Percentiles rank a stretch among this genome's conserved stretches.
Evolutionary conservation across 2,797 vertebrate species (phyloP).

Genomic region (Eleutherodactylus coqui): DNA sequence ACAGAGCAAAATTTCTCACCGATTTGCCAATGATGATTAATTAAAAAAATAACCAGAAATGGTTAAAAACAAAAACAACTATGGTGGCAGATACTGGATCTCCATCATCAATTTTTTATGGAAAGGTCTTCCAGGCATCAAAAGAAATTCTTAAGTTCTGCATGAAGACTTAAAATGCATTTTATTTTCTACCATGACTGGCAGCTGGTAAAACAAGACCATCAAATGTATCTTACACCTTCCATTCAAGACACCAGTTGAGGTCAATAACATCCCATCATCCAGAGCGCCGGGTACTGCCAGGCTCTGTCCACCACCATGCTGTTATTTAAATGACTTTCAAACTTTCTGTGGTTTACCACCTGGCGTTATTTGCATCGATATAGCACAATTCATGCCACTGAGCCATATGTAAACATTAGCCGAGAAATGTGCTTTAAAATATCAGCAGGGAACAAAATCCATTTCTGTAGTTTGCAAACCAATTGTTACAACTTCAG

Average conservation of each 20-base stretch:
- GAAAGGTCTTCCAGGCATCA: background rate
- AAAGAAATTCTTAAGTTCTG: background rate
- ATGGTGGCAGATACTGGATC: no score
- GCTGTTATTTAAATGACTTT: slow-evolving; percentile 73
- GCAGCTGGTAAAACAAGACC: background rate
- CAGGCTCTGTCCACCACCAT: slow-evolving; percentile 67
- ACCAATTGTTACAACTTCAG: slow-evolving; percentile 13
- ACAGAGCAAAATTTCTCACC: no score
- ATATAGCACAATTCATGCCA: slow-evolving; percentile 68
- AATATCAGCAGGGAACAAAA: slow-evolving; percentile 61
- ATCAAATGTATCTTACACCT: background rate
- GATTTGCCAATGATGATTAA: no score
- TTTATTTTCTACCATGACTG: background rate
- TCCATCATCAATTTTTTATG: background rate
- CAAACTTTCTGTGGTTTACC: slow-evolving; percentile 68
- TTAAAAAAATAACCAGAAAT: background rate
- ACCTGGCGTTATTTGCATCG: slow-evolving; percentile 67
- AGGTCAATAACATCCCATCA: slow-evolving; percentile 52
- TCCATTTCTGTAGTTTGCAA: slow-evolving; percentile 54
- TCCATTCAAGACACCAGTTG: slow-evolving; percentile 49
- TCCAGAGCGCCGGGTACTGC: slow-evolving; percentile 65
- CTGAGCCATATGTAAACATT: slow-evolving; percentile 67
- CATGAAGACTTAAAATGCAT: background rate
- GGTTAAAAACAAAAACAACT: no score
- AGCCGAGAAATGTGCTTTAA: slow-evolving; percentile 61